Evolutionary conservation across 2,113 vertebrate genomes (phyloP).

Genomic region (Proteles cristata): DNA sequence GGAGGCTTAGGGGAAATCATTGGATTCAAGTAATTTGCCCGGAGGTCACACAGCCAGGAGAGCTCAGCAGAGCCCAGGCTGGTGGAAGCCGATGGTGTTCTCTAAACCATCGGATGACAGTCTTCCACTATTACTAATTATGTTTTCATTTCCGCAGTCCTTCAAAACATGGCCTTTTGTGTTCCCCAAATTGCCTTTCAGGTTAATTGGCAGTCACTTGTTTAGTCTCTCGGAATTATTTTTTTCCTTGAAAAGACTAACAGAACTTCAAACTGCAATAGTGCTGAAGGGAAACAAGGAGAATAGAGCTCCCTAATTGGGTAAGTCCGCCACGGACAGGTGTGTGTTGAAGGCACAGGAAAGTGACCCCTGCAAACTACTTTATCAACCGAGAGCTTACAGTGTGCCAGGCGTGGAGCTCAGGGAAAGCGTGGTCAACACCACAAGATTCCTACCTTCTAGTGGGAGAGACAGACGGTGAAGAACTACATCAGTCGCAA

Average conservation of each 20-base stretch:
- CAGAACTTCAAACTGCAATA: neutral
- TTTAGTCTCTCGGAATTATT: neutral
- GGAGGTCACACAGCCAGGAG: neutral
- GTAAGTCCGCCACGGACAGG: neutral
- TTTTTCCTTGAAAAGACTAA: slow-evolving; percentile 46
- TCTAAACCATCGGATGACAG: neutral
- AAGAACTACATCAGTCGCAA: neutral
- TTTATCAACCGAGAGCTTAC: neutral
- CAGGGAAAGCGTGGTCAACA: neutral
- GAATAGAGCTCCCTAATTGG: neutral
- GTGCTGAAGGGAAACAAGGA: neutral
- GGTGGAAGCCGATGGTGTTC: neutral
- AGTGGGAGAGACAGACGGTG: neutral
- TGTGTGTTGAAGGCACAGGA: neutral
- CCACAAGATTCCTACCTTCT: neutral
- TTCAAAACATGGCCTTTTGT: neutral
- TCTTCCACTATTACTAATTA: neutral
- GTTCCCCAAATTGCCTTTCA: slow-evolving; percentile 32
- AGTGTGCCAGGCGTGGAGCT: neutral
- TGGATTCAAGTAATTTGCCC: neutral
- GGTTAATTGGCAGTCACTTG: neutral
- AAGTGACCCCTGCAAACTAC: neutral
- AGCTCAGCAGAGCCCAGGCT: neutral
- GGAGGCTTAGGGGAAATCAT: neutral
- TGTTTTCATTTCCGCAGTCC: neutral